phyloP scores from a whole-genome alignment of 30 jellyfish, hydroid and myxozoan species.

The Aurelia sp. region DNA sequence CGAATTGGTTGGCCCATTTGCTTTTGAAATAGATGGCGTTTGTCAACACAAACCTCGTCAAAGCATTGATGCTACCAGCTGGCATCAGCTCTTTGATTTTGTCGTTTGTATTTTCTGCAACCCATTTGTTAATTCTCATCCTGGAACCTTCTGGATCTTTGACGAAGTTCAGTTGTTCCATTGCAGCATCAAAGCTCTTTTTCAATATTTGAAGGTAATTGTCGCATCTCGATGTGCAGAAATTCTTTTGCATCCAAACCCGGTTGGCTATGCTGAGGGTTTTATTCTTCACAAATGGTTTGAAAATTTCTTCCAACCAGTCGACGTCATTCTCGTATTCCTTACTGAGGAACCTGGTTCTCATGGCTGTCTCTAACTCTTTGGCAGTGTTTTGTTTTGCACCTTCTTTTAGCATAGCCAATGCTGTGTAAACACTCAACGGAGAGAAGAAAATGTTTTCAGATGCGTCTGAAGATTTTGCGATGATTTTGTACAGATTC shows the following conservation, averaged over 20 bases:
- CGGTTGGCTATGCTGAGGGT: constrained; percentile 70
- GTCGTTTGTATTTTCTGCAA: constrained; percentile 57
- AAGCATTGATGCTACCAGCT: constrained; percentile 41
- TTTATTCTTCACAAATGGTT: constrained; percentile 27
- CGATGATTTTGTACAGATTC: constrained; percentile 42
- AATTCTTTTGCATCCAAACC: constrained; percentile 74
- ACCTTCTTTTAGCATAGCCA: constrained; percentile 77
- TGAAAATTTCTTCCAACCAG: constrained; percentile 25
- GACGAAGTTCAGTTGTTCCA: constrained; percentile 56
- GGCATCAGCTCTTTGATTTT: constrained; percentile 63
- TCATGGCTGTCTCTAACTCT: constrained; percentile 53
- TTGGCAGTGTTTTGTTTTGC: constrained; percentile 60
- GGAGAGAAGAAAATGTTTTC: constrained; percentile 75
- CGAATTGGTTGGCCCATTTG: constrained; percentile 64
- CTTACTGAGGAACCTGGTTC: constrained; percentile 26
- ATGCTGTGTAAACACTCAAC: constrained; percentile 67
- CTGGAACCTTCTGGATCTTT: constrained; percentile 43
- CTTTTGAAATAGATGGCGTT: constrained; percentile 79
- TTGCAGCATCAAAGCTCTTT: constrained; percentile 17
- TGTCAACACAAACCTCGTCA: constrained; percentile 68
- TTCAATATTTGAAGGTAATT: constrained; percentile 10
- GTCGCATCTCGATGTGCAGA: constrained; percentile 35
- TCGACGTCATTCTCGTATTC: not conserved
- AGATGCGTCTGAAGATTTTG: constrained; percentile 26
- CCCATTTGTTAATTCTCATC: constrained; percentile 71